Evolutionary conservation across 2,888 invertebrate species (phyloP).

Genomic region (Acanthoscelides obtectus): DNA sequence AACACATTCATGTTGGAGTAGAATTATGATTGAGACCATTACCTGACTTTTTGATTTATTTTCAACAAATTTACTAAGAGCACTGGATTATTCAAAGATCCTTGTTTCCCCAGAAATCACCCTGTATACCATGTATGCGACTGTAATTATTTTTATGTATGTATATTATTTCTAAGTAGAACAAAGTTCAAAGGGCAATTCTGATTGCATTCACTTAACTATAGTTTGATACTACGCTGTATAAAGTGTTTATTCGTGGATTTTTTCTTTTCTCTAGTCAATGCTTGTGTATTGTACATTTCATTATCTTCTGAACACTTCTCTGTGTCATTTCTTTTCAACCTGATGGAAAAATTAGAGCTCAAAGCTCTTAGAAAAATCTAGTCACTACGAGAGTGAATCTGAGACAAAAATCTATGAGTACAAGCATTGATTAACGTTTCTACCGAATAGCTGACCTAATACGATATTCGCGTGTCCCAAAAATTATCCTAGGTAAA

Average conservation of each 20-base stretch:
- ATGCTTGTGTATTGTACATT: neutral
- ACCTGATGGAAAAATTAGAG: neutral
- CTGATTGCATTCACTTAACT: neutral
- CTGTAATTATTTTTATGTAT: constrained; percentile 17
- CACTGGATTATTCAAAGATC: neutral
- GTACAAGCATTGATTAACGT: neutral
- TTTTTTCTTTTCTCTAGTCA: neutral
- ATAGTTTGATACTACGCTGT: neutral
- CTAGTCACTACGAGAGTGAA: neutral
- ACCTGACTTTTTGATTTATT: too few species aligned
- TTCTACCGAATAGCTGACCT: too few species aligned
- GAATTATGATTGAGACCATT: too few species aligned
- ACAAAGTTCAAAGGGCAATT: constrained; percentile 14
- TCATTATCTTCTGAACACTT: neutral
- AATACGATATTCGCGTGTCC: too few species aligned
- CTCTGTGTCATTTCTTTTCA: neutral
- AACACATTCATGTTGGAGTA: too few species aligned
- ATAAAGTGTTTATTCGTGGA: neutral
- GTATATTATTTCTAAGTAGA: constrained; percentile 13
- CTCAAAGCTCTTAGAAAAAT: neutral
- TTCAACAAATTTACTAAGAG: neutral
- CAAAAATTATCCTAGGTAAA: too few species aligned
- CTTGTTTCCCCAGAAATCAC: neutral
- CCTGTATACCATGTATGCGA: constrained; percentile 10
- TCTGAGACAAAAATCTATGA: neutral